phyloP scores from a whole-genome alignment of 2,888 invertebrate genomes.

The Aphrophora alni region DNA sequence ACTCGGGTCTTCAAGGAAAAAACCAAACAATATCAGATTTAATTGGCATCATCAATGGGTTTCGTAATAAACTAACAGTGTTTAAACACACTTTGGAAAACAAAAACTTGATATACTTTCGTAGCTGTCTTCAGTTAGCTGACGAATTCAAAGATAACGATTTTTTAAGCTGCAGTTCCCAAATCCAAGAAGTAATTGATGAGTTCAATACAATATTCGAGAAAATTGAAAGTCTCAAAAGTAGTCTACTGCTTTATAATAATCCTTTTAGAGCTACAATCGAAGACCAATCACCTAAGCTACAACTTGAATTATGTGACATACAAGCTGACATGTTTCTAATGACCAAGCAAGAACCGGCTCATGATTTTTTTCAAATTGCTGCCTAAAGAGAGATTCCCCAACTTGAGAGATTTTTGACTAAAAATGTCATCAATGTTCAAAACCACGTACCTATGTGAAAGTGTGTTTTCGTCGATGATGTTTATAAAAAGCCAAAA shows the following conservation, averaged over 20 bases:
- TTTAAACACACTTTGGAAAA: background rate
- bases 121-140: constrained; percentile 16
- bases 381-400: background rate
- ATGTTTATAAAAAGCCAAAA: too few species aligned
- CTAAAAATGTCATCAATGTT: background rate
- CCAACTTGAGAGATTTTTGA: background rate
- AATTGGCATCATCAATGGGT: background rate
- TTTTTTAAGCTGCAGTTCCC: background rate
- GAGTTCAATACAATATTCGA: too few species aligned
- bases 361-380: background rate
- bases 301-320: background rate
- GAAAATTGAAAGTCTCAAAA: background rate
- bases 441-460: background rate
- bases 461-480: background rate
- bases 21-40: background rate
- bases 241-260: background rate
- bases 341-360: background rate
- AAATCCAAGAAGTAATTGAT: background rate
- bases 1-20: background rate
- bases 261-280: background rate
- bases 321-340: background rate
- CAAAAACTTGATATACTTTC: constrained; percentile 17
- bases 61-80: background rate
- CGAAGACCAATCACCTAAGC: too few species aligned
- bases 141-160: background rate